Conservation (phyloP, 2,888 invertebrate genomes). For the Apodemia hepburni region DNA sequence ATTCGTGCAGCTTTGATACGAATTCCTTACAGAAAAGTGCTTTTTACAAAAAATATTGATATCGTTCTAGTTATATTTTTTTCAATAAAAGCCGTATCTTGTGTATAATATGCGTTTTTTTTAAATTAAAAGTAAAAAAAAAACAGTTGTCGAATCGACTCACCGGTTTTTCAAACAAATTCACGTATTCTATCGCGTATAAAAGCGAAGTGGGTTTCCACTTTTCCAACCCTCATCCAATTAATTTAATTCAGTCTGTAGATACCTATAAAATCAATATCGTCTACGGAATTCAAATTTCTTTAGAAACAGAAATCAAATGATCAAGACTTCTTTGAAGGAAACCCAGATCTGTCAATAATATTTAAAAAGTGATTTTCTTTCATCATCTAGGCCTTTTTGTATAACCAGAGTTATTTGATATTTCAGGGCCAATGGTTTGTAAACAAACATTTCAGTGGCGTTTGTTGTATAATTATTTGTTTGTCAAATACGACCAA, state of each 20-base stretch:
- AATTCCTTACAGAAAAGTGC: no score
- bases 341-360: conserved; percentile 6
- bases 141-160: neutral
- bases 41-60: no score
- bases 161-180: neutral
- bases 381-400: neutral
- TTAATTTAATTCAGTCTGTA: conserved; percentile 4
- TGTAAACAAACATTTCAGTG: conserved; percentile 2
- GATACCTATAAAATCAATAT: conserved; percentile 15
- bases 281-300: conserved; percentile 15
- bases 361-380: conserved; percentile 12
- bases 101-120: no score
- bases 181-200: neutral
- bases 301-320: conserved; percentile 17
- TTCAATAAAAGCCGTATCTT: no score
- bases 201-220: neutral
- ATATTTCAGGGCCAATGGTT: conserved; percentile 7
- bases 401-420: conserved; percentile 13
- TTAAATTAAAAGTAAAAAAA: no score
- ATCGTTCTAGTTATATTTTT: no score
- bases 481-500: conserved; percentile 4
- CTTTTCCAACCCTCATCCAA: conserved; percentile 6
- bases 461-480: conserved; percentile 4
- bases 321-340: conserved; percentile 6
- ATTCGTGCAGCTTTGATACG: no score